Percentiles rank a stretch among this genome's conserved stretches.
Evolutionary conservation across 2,888 invertebrate genomes (phyloP).

Genomic region (Argynnis bischoffii): DNA sequence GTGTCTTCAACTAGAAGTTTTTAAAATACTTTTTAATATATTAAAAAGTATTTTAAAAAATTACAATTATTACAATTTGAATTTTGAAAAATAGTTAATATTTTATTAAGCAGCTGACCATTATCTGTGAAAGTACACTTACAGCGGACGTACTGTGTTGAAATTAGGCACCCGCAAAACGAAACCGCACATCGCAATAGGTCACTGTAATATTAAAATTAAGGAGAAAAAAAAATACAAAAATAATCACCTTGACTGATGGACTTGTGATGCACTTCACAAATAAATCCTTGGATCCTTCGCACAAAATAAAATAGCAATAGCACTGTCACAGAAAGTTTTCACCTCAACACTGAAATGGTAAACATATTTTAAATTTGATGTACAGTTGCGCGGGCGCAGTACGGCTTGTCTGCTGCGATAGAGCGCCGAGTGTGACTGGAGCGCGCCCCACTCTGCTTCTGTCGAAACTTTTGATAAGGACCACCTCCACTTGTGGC

Average conservation of each 20-base stretch:
- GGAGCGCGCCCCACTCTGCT: conserved; percentile 62
- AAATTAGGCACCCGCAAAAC: conserved; percentile 65
- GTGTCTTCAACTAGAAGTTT: background rate
- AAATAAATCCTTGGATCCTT: conserved; percentile 60
- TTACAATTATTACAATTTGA: background rate
- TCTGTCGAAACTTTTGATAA: conserved; percentile 72
- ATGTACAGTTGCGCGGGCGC: conserved; percentile 61
- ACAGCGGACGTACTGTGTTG: conserved; percentile 65
- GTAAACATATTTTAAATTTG: conserved; percentile 65
- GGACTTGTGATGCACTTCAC: conserved; percentile 53
- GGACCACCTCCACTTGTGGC: conserved; percentile 63
- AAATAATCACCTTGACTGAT: conserved; percentile 59
- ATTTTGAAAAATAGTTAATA: background rate
- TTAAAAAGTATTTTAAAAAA: background rate
- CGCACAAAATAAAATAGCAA: conserved; percentile 40
- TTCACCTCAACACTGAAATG: conserved; percentile 72
- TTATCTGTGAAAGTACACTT: conserved; percentile 47
- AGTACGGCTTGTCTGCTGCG: conserved; percentile 61
- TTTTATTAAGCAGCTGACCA: conserved; percentile 28
- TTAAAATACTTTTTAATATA: too few species aligned
- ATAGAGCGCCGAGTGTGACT: conserved; percentile 61
- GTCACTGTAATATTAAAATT: conserved; percentile 49
- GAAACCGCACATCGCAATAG: conserved; percentile 65
- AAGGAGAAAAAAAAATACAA: conserved; percentile 42
- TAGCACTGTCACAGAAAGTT: conserved; percentile 51